Evolutionary conservation across 2,888 invertebrate genomes (phyloP), one percentile per base, ranked within the genome.

Genomic region (Eremobia ochroleuca): DNA sequence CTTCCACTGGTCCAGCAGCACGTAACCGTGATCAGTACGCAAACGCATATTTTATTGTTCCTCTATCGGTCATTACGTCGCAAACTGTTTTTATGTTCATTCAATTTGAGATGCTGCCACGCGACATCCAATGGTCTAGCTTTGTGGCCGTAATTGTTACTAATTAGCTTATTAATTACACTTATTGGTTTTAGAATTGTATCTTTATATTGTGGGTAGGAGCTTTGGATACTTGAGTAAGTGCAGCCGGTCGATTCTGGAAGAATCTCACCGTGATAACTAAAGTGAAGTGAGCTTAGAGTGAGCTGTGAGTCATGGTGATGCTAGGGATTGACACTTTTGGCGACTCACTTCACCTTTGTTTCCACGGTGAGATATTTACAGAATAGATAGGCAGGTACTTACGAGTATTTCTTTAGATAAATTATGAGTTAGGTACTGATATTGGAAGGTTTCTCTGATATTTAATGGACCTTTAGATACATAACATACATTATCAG

Each of bases 1-100:
- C 92, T 91, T 70, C 18, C 58, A 76, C 25, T 89, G 82, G 68
- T 59, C 0, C 0, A 5, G 37, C 1, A 25, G 5, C 85, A 46
- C 81, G 72, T 79, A 0, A 28, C 58, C 62, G 46, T 84, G 90
- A 91, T 90, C 92, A 91, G 90, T 88, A 88, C 86, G 89, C 89
- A 92, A 92, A 93, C 86, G 90, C 89, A 92, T 93, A 94, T 94
- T 84, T 95, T 94, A 95, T 94, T 91, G 91, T 85, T 79, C 81
- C 86, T 86, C 91, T 89, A 92, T 92, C 87, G 89, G 79, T 93
- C 92, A 93, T 93, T 92, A 93, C 91, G 89, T 87, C 90, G 90
- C 91, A 91, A 91, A 92, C 91, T 87, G 89, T 93, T 93, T 93
- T 92, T 92, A 87, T 90, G 89, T 87, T 90, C 90, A 88, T 89